A percentile compares a stretch with the other conserved stretches of the same genome.
These are phyloP conservation scores for Pammene fasciana DNA, from an alignment of 2,888 invertebrate genomes.

Conservation along the genomic window DNA sequence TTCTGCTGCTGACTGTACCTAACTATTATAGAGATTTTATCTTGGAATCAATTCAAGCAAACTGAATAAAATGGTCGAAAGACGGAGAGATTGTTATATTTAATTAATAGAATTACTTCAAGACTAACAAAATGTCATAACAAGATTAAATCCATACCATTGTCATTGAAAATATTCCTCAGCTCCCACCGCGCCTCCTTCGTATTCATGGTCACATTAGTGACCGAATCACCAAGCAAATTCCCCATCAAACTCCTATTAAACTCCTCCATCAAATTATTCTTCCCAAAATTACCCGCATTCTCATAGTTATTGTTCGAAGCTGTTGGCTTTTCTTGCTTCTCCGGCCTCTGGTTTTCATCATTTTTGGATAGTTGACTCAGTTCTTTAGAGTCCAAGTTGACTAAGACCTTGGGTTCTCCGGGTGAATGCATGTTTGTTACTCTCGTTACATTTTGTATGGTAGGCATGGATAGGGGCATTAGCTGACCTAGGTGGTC, in stretches of 20 bases:
- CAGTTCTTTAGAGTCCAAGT: slow-evolving; percentile 77
- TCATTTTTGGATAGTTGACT: slow-evolving; percentile 68
- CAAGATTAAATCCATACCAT: slow-evolving; percentile 59
- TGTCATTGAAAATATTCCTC: slow-evolving; percentile 84
- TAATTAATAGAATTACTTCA: too few relatives aligned
- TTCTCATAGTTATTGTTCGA: slow-evolving; percentile 59
- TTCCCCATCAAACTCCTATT: slow-evolving; percentile 79
- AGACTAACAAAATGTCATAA: background rate
- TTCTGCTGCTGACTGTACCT: too few relatives aligned
- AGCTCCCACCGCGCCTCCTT: slow-evolving; percentile 87
- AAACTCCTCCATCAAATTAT: slow-evolving; percentile 78
- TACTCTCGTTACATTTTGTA: slow-evolving; percentile 78
- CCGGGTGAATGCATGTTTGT: slow-evolving; percentile 79
- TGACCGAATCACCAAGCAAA: slow-evolving; percentile 84
- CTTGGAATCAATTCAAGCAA: too few relatives aligned
- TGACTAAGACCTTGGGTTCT: slow-evolving; percentile 76
- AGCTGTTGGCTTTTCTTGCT: slow-evolving; percentile 53
- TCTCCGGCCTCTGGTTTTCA: slow-evolving; percentile 57
- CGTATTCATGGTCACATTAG: slow-evolving; percentile 82
- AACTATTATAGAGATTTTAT: too few relatives aligned
- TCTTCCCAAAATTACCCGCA: slow-evolving; percentile 64
- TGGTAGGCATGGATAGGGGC: slow-evolving; percentile 72
- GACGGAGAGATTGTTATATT: too few relatives aligned
- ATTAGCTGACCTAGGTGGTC: slow-evolving; percentile 76
- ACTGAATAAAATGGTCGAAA: too few relatives aligned